These are phyloP conservation scores for Buceros bicornis DNA, from an alignment of 2,797 vertebrate species.

Conservation along the genomic window DNA sequence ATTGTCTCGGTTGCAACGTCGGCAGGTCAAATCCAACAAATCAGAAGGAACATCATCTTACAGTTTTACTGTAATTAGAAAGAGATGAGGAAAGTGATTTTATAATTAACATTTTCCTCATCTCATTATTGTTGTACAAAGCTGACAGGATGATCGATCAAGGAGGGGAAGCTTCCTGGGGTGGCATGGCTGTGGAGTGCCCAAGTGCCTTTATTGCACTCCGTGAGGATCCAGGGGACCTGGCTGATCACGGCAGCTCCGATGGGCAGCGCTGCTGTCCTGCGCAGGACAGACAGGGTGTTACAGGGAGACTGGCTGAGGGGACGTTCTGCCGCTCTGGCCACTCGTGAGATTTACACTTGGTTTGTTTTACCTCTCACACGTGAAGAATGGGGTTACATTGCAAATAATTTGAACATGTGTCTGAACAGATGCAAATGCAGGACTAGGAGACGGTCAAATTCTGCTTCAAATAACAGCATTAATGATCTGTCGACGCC, in stretches of 20 bases:
- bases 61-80: background rate
- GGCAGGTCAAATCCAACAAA: background rate
- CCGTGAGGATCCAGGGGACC: background rate
- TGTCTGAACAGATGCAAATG: background rate
- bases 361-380: background rate
- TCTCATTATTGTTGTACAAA: background rate
- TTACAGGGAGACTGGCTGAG: background rate
- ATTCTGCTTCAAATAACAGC: background rate
- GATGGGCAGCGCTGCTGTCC: accelerated
- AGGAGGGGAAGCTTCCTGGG: background rate
- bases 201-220: background rate
- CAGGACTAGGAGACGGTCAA: background rate
- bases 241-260: accelerated
- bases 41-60: background rate
- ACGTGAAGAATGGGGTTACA: background rate
- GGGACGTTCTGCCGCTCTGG: background rate
- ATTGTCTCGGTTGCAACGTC: background rate
- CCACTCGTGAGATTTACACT: background rate
- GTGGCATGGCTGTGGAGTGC: background rate
- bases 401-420: background rate
- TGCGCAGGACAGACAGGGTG: background rate
- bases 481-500: background rate
- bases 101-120: background rate
- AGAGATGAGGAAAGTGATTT: background rate
- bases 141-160: background rate